A percentile compares a stretch with the other conserved stretches of the same genome.
Evolutionary conservation across 2,888 invertebrate genomes (phyloP).

Genomic region (Drosophila ustulata): DNA sequence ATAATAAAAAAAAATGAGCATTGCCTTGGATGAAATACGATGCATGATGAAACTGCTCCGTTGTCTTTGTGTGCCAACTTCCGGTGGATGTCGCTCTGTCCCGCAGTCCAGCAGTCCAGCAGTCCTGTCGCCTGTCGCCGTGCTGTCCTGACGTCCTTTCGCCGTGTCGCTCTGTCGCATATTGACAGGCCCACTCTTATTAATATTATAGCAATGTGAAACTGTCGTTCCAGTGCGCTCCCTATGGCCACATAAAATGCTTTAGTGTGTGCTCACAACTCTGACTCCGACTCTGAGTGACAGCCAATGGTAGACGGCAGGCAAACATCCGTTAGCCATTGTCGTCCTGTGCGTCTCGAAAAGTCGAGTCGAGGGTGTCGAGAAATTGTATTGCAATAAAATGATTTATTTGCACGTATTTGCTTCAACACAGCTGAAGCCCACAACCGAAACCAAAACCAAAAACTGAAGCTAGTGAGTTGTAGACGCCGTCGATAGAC

Average conservation of each 20-base stretch:
- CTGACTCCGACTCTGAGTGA: constrained; percentile 26
- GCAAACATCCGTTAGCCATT: constrained; percentile 56
- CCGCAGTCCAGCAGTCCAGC: background rate
- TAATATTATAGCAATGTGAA: constrained; percentile 73
- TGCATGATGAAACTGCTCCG: constrained; percentile 26
- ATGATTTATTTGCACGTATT: constrained; percentile 74
- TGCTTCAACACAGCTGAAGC: background rate
- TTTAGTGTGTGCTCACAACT: constrained; percentile 43
- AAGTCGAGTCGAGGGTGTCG: background rate
- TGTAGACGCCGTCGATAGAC: constrained; percentile 8
- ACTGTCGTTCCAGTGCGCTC: constrained; percentile 54
- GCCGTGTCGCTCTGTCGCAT: constrained; percentile 21
- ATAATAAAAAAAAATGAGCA: constrained; percentile 57
- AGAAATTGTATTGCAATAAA: constrained; percentile 75
- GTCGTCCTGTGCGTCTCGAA: constrained; percentile 5
- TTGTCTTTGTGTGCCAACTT: constrained; percentile 48
- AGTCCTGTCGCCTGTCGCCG: background rate
- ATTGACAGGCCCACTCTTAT: constrained; percentile 72
- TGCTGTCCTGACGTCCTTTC: background rate
- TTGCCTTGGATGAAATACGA: constrained; percentile 37
- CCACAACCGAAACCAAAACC: background rate
- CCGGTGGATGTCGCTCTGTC: constrained; percentile 55
- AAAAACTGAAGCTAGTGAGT: background rate
- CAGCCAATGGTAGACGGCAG: constrained; percentile 11
- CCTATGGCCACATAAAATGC: constrained; percentile 73